Percentiles rank a stretch among this genome's conserved stretches.
Evolutionary conservation across 2,797 vertebrate species (phyloP).

Genomic region (Microctenopoma steveboyesi): DNA sequence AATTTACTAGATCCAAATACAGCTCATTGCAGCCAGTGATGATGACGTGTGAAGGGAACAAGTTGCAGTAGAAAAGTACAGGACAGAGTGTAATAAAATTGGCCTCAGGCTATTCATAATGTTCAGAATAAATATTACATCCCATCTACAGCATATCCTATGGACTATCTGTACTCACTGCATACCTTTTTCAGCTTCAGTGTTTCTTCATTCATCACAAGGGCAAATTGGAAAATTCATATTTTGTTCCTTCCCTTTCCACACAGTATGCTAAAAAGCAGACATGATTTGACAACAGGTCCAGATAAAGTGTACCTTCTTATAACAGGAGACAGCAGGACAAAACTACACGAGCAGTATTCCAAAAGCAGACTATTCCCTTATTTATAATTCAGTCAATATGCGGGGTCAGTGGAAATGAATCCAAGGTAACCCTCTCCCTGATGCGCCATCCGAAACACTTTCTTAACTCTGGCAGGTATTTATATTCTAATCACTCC

Average conservation of each 20-base stretch:
- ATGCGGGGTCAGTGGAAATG: constrained; percentile 40
- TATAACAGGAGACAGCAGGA: background rate
- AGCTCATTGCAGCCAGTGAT: background rate
- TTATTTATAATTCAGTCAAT: constrained; percentile 34
- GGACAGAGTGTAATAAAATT: constrained; percentile 32
- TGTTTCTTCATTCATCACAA: constrained; percentile 20
- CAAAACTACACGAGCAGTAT: background rate
- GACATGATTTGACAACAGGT: constrained; percentile 4
- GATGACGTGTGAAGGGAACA: constrained; percentile 17
- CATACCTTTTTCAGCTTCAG: constrained; percentile 11
- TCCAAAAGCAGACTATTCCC: constrained; percentile 5
- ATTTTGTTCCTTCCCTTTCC: constrained; percentile 4
- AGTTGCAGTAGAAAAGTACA: constrained; percentile 6
- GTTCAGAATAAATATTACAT: constrained; percentile 39
- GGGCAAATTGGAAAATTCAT: constrained; percentile 19
- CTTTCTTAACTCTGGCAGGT: constrained; percentile 22
- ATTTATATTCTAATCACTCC: constrained; percentile 25
- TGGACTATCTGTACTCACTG: constrained; percentile 25
- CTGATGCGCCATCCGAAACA: constrained; percentile 27
- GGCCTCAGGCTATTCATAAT: constrained; percentile 30
- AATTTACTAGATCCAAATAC: background rate
- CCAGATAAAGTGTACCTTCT: background rate
- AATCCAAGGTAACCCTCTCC: constrained; percentile 32
- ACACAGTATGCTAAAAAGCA: constrained; percentile 1
- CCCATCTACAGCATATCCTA: constrained; percentile 39